Evolutionary conservation across 2,888 invertebrate genomes (phyloP).

Genomic region (Hirtodrosophila histrioides): DNA sequence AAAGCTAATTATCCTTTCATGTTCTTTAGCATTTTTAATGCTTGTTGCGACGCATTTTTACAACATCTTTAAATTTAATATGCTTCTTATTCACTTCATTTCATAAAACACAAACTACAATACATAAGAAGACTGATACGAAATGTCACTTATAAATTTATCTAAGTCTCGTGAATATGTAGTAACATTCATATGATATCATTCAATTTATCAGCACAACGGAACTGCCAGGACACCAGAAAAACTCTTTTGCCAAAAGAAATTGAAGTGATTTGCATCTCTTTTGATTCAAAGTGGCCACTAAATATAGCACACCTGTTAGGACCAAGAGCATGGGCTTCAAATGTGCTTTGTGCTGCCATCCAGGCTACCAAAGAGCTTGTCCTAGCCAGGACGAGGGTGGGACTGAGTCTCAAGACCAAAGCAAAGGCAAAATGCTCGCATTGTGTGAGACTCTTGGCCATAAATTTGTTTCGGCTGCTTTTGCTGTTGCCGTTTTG

Average conservation of each 20-base stretch:
- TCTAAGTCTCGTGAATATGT: background rate
- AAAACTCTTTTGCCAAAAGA: background rate
- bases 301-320: constrained; percentile 12
- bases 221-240: background rate
- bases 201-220: constrained; percentile 10
- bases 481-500: constrained; percentile 21
- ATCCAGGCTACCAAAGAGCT: background rate
- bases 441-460: constrained; percentile 24
- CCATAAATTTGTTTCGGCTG: constrained; percentile 45
- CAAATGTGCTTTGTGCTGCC: too few species aligned
- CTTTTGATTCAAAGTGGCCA: constrained; percentile 11
- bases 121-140: too few species aligned
- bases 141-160: too few species aligned
- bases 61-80: too few species aligned
- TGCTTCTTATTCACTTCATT: too few species aligned
- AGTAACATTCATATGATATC: background rate
- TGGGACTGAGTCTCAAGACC: background rate
- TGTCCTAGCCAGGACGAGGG: constrained; percentile 13
- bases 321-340: background rate
- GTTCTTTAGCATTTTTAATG: too few species aligned
- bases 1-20: too few species aligned
- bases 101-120: too few species aligned
- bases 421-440: constrained; percentile 18
- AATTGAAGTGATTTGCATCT: constrained; percentile 17
- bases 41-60: too few species aligned